phyloP scores from a whole-genome alignment of 92 coral and sea anemone genomes.

The Paramuricea clavata region DNA sequence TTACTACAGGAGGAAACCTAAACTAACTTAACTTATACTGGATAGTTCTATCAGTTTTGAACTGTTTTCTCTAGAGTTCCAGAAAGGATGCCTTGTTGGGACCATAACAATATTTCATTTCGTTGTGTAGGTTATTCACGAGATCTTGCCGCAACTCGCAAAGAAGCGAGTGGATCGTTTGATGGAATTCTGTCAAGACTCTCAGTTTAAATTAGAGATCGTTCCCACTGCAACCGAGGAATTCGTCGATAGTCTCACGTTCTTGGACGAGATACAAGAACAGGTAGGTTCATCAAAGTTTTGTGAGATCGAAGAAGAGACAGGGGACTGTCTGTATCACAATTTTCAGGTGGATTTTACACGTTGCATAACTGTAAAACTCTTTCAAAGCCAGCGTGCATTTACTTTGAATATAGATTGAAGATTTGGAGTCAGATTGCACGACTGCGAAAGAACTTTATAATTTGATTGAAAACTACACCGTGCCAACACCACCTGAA shows the following conservation, averaged over 20 bases:
- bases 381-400: neutral
- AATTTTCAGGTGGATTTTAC: no score
- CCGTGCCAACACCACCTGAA: slow-evolving; percentile 98
- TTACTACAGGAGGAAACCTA: no score
- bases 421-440: slow-evolving; percentile 88
- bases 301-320: no score
- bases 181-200: slow-evolving; percentile 97
- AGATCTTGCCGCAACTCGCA: slow-evolving; percentile 93
- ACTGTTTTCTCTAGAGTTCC: no score
- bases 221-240: slow-evolving; percentile 86
- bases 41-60: no score
- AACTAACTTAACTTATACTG: no score
- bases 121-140: slow-evolving; percentile 82
- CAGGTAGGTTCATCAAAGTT: no score
- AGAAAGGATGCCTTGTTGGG: no score
- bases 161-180: slow-evolving; percentile 85
- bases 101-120: slow-evolving; percentile 7
- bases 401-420: slow-evolving; percentile 72
- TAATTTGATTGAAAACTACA: slow-evolving; percentile 91
- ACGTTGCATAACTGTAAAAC: neutral
- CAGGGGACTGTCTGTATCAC: no score
- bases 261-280: slow-evolving; percentile 95
- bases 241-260: slow-evolving; percentile 84
- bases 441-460: slow-evolving; percentile 90
- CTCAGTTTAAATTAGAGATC: slow-evolving; percentile 90